Percentiles rank a stretch among this genome's conserved stretches.
Evolutionary conservation across 2,113 vertebrate species (phyloP).

Genomic region (Trochalopteron elliotii): DNA sequence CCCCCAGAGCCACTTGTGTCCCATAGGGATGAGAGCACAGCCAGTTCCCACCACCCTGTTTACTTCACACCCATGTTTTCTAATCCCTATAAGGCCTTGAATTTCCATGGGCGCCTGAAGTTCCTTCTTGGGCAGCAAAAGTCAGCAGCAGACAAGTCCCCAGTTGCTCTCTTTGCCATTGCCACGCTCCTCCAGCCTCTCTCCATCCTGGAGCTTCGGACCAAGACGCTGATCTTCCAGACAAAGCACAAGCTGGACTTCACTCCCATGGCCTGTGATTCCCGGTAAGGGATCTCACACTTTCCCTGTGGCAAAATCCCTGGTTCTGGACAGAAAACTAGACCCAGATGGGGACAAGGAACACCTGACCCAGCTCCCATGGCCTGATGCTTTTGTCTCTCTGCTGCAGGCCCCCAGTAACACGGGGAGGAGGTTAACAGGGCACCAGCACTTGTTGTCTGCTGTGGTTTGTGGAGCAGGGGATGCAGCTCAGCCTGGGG

Average conservation of each 20-base stretch:
- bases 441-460: background rate
- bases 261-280: conserved; percentile 30
- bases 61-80: background rate
- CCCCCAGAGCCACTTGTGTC: background rate
- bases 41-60: background rate
- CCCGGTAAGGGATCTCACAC: background rate
- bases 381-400: background rate
- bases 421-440: accelerated
- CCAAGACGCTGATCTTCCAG: background rate
- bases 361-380: background rate
- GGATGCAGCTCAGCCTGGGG: background rate
- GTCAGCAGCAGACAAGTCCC: background rate
- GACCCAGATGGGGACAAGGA: background rate
- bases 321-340: background rate
- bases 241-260: conserved; percentile 52
- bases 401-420: background rate
- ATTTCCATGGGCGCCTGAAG: background rate
- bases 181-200: background rate
- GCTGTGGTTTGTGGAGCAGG: background rate
- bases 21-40: background rate
- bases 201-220: conserved; percentile 1
- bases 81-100: conserved; percentile 1
- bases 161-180: background rate
- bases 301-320: background rate
- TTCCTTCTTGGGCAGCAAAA: background rate